Conservation (phyloP, 2,888 invertebrate species). For the Chironomus riparius region DNA sequence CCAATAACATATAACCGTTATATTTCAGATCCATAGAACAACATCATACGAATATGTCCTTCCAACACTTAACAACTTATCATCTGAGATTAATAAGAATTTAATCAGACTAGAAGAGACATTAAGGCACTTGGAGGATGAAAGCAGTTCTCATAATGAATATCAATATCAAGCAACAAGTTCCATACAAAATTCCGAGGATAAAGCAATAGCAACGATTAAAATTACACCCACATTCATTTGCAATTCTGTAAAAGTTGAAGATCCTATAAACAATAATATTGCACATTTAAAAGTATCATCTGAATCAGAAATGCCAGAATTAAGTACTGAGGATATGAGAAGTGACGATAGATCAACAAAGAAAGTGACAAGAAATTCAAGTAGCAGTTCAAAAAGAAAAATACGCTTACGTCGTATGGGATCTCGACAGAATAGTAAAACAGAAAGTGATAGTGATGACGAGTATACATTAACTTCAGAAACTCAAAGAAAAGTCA, state of each 20-base stretch:
- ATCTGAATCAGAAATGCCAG: constrained; percentile 13
- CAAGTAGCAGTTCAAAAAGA: constrained; percentile 19
- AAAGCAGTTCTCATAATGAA: background rate
- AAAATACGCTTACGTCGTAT: constrained; percentile 35
- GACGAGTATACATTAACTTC: constrained; percentile 36
- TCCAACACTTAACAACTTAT: too few species aligned
- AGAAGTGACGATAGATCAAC: constrained; percentile 10
- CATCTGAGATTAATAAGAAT: too few species aligned
- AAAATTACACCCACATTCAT: constrained; percentile 28
- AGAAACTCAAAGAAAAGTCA: constrained; percentile 40
- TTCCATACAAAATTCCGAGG: constrained; percentile 32
- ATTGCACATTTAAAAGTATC: background rate
- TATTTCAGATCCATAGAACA: too few species aligned
- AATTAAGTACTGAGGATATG: background rate
- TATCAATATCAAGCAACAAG: constrained; percentile 9
- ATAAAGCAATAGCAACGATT: constrained; percentile 30
- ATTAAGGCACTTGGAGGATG: too few species aligned
- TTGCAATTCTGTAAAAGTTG: constrained; percentile 9
- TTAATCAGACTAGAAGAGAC: too few species aligned
- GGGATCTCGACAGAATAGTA: constrained; percentile 42
- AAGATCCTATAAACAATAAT: background rate
- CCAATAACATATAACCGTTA: too few species aligned
- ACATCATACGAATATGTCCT: too few species aligned
- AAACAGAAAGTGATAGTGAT: constrained; percentile 42
- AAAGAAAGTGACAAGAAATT: constrained; percentile 11